Conservation (phyloP, 53 echinoderm and acorn worm species). For the Henricia sp. region DNA sequence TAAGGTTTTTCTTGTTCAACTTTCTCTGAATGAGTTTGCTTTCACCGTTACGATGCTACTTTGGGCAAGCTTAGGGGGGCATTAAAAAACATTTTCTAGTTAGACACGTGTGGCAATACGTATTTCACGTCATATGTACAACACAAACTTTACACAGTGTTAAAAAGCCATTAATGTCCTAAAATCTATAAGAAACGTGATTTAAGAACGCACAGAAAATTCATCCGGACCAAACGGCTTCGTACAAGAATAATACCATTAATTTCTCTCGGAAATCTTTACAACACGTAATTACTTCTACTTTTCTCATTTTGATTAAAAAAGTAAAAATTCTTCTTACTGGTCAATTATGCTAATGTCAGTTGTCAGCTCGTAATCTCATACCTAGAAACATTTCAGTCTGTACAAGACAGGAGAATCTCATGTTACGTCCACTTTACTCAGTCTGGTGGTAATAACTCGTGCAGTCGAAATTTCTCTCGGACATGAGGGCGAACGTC, state of each 20-base stretch:
- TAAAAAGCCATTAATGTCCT: constrained; percentile 54
- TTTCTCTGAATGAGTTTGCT: too few relatives aligned
- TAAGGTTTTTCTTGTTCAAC: too few relatives aligned
- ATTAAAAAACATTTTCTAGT: too few relatives aligned
- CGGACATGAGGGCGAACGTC: constrained; percentile 93
- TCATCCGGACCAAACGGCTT: constrained; percentile 4
- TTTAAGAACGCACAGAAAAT: constrained; percentile 40
- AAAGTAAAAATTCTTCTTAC: constrained; percentile 58
- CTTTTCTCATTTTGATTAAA: constrained; percentile 19
- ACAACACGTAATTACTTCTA: constrained; percentile 43
- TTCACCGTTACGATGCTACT: too few relatives aligned
- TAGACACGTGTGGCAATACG: constrained; percentile 3
- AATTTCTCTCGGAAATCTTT: constrained; percentile 51
- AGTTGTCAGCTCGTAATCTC: constrained; percentile 16
- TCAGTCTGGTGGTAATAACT: constrained; percentile 95
- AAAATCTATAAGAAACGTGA: constrained; percentile 53
- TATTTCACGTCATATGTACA: constrained; percentile 56
- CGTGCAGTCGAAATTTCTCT: constrained; percentile 90
- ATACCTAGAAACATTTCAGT: background rate
- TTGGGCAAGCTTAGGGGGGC: too few relatives aligned
- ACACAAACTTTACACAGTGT: constrained; percentile 59
- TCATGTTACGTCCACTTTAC: background rate
- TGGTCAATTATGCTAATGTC: constrained; percentile 44
- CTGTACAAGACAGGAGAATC: constrained; percentile 33
- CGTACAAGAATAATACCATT: constrained; percentile 40